These are phyloP conservation scores for Panurus biarmicus DNA, from an alignment of 2,113 vertebrate genomes.

Conservation along the genomic window DNA sequence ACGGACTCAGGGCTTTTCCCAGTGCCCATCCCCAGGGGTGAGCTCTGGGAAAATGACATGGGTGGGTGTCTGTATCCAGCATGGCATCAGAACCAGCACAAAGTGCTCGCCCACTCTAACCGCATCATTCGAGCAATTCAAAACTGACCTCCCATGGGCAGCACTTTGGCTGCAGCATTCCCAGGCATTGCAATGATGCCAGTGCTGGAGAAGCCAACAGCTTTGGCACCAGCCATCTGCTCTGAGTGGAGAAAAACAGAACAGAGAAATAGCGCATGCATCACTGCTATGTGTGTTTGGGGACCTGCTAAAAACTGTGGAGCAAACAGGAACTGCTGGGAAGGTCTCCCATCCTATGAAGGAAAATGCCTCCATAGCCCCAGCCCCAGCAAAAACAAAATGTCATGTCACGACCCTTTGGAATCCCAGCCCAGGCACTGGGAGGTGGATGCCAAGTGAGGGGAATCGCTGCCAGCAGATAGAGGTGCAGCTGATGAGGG, in stretches of 20 bases:
- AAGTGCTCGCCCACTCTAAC: rapidly evolving
- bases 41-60: rapidly evolving
- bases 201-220: not conserved
- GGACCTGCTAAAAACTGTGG: not conserved
- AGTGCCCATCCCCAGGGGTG: rapidly evolving
- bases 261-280: too few relatives aligned
- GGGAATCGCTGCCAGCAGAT: not conserved
- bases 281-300: not conserved
- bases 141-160: not conserved
- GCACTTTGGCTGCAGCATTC: not conserved
- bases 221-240: not conserved
- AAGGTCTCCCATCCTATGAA: not conserved
- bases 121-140: rapidly evolving
- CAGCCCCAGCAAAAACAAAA: not conserved
- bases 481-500: rapidly evolving
- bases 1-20: not conserved
- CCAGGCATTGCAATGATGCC: rapidly evolving
- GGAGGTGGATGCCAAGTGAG: not conserved
- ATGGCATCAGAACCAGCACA: rapidly evolving
- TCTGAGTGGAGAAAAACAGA: rapidly evolving
- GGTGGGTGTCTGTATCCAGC: not conserved
- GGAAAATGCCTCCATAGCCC: not conserved
- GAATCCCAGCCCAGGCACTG: not conserved
- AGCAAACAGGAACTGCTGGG: not conserved
- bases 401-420: not conserved